Evolutionary conservation across 1,140 invertebrate species (phyloP), one percentile per base, ranked within the genome.

Genomic region (Pseudomyrmex gracilis): DNA sequence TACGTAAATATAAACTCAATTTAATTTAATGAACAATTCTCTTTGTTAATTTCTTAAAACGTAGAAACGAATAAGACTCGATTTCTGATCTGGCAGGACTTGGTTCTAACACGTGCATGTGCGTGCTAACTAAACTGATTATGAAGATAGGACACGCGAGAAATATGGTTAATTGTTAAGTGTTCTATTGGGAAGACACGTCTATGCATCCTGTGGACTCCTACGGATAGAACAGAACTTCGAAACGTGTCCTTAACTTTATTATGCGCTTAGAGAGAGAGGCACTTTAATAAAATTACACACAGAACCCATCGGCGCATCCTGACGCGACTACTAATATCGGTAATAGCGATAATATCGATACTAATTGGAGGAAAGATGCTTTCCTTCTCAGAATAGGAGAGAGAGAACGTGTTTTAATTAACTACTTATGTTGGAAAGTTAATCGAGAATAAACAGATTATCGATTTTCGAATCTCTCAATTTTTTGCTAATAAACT

Each of bases 131-230:
- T 60, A 49, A 70, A 63, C 47, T 68, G 49, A 20, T 43, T 64
- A 22, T 61, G 55, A 55, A 17, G 43, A 51, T 51, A 47, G 85
- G 53, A 49, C 73, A 71, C 71, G 63, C 57, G 58, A 55, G 66
- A 20, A 83, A 85, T 60, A 55, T 78, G 78, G 58, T 83, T 87
- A 83, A 87, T 87, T 87, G 86, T 87, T 34, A 73, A 87, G 58
- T 77, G 63, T 82, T 58, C 71, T 55, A 73, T 55, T 57, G 57
- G 71, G 34, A 55, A 15, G 57, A 83, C 60, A 80, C 20, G 20
- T 80, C 20, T 20, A 20, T 20, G n/a, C 15, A 53, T n/a, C 8
- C 66, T 34, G n/a, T 20, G 66, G 2, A 47, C 53, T 20, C 49
- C 55, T 45, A 53, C 34, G 49, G 15, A 77, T 66, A 4, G 20